Conservation (phyloP, 35 echinoderm and acorn worm species). For the Hemicentrotus pulcherrimus region DNA sequence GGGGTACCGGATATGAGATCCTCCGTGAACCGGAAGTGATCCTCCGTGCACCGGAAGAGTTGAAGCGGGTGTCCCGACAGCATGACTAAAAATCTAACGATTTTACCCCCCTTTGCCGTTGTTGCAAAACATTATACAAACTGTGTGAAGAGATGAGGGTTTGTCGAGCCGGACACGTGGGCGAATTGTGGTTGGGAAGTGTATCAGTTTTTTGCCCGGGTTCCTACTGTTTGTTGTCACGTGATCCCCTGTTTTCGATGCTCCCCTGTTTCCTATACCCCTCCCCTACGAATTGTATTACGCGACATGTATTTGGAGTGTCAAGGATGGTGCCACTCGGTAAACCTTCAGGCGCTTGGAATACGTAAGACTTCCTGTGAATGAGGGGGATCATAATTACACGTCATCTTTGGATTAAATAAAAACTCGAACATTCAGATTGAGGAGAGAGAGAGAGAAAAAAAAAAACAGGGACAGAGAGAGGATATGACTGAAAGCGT, state of each 20-base stretch:
- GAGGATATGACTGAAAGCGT: too few relatives aligned
- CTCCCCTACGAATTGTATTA: not conserved
- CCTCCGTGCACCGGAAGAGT: conserved; percentile 41
- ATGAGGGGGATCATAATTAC: not conserved
- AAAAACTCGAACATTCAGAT: not conserved
- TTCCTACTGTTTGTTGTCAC: conserved; percentile 9
- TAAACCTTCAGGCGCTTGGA: not conserved
- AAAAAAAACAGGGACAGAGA: too few relatives aligned
- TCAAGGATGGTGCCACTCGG: not conserved
- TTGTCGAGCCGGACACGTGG: not conserved
- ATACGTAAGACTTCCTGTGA: not conserved
- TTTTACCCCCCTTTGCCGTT: not conserved
- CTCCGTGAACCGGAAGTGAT: conserved; percentile 50
- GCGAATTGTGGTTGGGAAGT: conserved; percentile 9
- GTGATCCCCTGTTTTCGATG: not conserved
- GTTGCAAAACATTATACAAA: conserved; percentile 12
- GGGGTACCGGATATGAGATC: conserved; percentile 41
- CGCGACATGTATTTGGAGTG: not conserved
- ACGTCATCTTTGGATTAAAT: not conserved
- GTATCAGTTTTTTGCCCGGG: not conserved
- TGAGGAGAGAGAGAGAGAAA: not conserved
- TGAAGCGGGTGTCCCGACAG: conserved; percentile 46
- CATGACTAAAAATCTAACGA: conserved; percentile 46
- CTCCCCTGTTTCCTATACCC: not conserved
- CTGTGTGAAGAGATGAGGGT: not conserved